phyloP scores from a whole-genome alignment of 2,888 invertebrate species.

The Lepidocyrtoides sp. region DNA sequence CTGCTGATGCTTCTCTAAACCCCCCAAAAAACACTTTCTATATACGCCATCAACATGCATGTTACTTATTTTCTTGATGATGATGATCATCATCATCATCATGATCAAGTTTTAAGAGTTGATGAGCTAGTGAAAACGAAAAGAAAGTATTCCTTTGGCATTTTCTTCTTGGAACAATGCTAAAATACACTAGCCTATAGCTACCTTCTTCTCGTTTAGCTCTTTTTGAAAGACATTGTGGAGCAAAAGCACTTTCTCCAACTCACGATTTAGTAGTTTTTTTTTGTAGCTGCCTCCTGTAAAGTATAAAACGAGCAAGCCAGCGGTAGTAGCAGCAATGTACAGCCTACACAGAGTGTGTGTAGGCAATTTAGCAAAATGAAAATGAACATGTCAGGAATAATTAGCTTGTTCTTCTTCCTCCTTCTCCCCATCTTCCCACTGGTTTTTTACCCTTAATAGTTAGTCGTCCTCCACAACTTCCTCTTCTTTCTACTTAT shows the following conservation, averaged over 20 bases:
- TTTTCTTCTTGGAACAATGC: not conserved
- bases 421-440: not conserved
- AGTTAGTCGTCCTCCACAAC: not conserved
- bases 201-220: too few relatives aligned
- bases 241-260: too few relatives aligned
- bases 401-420: conserved; percentile 7
- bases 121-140: not conserved
- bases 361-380: conserved; percentile 11
- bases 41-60: too few relatives aligned
- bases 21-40: too few relatives aligned
- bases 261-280: too few relatives aligned
- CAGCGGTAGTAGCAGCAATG: too few relatives aligned
- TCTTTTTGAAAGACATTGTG: too few relatives aligned
- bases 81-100: not conserved
- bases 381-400: not conserved
- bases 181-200: too few relatives aligned
- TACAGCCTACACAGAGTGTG: too few relatives aligned
- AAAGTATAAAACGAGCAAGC: not conserved
- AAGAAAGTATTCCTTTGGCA: not conserved
- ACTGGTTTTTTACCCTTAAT: too few relatives aligned
- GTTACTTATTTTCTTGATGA: not conserved
- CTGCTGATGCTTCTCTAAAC: too few relatives aligned
- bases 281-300: not conserved
- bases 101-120: conserved; percentile 41
- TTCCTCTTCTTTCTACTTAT: not conserved